These are phyloP conservation scores for Enteromius unitaeniatus DNA, from an alignment of 2,797 vertebrate species.

Conservation along the genomic window DNA sequence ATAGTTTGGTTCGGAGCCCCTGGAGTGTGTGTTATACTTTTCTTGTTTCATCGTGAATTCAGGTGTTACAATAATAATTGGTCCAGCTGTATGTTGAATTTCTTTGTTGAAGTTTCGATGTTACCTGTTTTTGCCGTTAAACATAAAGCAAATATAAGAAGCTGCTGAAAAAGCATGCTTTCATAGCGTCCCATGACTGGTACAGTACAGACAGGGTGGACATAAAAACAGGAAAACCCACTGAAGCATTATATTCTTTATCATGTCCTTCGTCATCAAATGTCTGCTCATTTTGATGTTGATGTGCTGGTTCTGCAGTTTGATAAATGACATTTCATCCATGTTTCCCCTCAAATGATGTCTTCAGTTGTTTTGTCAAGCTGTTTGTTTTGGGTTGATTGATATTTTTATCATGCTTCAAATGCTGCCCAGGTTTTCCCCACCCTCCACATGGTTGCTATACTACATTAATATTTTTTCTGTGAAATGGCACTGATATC, in stretches of 20 bases:
- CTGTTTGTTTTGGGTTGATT: constrained; percentile 33
- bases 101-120: background rate
- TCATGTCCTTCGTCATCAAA: background rate
- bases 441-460: background rate
- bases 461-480: constrained; percentile 19
- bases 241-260: constrained; percentile 6
- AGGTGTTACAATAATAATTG: background rate
- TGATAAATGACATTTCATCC: background rate
- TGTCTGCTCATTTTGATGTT: background rate
- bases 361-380: constrained; percentile 11
- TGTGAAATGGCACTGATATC: constrained; percentile 59
- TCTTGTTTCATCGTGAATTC: background rate
- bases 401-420: constrained; percentile 28
- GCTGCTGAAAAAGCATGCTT: constrained; percentile 1
- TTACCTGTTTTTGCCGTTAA: constrained; percentile 12
- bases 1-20: background rate
- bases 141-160: constrained; percentile 2
- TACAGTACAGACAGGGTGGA: background rate
- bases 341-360: constrained; percentile 20
- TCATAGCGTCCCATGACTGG: background rate
- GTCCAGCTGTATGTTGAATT: background rate
- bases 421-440: constrained; percentile 35
- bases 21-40: background rate
- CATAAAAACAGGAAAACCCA: background rate
- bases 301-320: background rate